Evolutionary conservation across 2,888 invertebrate species (phyloP).

Genomic region (Ligdia adustata): DNA sequence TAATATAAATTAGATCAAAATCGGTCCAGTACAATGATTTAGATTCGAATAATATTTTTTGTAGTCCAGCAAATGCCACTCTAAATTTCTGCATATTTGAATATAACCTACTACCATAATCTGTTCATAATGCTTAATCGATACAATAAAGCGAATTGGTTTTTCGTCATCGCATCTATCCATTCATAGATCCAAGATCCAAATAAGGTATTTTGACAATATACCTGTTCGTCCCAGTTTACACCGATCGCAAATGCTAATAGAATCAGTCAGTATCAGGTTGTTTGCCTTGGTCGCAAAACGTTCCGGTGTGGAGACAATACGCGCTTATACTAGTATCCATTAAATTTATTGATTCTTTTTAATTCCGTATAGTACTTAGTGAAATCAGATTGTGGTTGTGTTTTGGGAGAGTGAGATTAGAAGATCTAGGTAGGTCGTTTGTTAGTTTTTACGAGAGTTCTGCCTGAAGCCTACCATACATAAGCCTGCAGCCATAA

Average conservation of each 20-base stretch:
- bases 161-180: conserved; percentile 15
- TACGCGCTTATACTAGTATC: conserved; percentile 10
- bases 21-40: too few relatives aligned
- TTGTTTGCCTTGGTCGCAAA: conserved; percentile 50
- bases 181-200: conserved; percentile 26
- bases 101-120: too few relatives aligned
- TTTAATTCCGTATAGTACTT: too few relatives aligned
- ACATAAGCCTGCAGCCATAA: too few relatives aligned
- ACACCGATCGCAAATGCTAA: conserved; percentile 34
- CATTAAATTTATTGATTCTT: conserved; percentile 3
- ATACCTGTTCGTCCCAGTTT: conserved; percentile 38
- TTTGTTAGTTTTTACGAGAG: too few relatives aligned
- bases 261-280: conserved; percentile 41
- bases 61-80: too few relatives aligned
- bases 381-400: too few relatives aligned
- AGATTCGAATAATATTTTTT: too few relatives aligned
- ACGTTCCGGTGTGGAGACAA: conserved; percentile 44
- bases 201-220: conserved; percentile 44
- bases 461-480: too few relatives aligned
- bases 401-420: too few relatives aligned
- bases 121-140: neutral
- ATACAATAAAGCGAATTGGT: conserved; percentile 5
- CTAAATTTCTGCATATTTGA: too few relatives aligned
- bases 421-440: conserved; percentile 7
- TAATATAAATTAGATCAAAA: too few relatives aligned